A percentile compares a stretch with the other conserved stretches of the same genome.
Conservation (phyloP, 1,140 invertebrate genomes). For the Eufriesea mexicana region DNA sequence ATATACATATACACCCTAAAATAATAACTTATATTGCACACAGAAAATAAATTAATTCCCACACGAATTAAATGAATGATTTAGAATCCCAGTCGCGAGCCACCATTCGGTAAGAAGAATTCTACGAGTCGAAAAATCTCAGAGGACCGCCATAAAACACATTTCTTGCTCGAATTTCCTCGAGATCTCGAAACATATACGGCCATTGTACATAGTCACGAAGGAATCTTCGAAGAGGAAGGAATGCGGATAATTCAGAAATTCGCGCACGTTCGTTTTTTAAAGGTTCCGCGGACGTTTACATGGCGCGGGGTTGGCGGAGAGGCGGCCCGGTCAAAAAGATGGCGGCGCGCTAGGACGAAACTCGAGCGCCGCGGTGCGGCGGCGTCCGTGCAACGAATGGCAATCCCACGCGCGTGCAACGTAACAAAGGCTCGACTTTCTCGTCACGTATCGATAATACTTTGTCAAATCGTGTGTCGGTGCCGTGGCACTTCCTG, state of each 20-base stretch:
- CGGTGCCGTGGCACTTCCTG: slow-evolving; percentile 57
- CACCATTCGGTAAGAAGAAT: too few species aligned
- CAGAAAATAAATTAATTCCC: too few species aligned
- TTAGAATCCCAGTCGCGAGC: too few species aligned
- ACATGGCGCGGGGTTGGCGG: background rate
- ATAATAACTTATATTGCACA: too few species aligned
- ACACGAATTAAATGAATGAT: too few species aligned
- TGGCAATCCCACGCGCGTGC: slow-evolving; percentile 60
- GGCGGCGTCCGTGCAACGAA: slow-evolving; percentile 54
- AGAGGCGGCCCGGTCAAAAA: background rate
- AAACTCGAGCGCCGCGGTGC: background rate
- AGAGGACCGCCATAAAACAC: too few species aligned
- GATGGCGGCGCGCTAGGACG: too few species aligned
- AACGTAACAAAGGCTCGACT: slow-evolving; percentile 64
- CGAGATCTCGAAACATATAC: background rate
- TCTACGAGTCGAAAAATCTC: too few species aligned
- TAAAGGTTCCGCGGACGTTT: background rate
- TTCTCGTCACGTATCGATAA: slow-evolving; percentile 69
- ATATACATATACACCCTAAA: too few species aligned
- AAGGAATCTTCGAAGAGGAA: background rate
- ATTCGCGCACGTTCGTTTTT: slow-evolving; percentile 26
- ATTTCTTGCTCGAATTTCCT: background rate
- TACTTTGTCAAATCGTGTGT: slow-evolving; percentile 67
- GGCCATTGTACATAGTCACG: background rate
- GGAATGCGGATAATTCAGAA: background rate